Conservation (phyloP, 2,888 invertebrate species). For the Lasioglossum lativentre region DNA sequence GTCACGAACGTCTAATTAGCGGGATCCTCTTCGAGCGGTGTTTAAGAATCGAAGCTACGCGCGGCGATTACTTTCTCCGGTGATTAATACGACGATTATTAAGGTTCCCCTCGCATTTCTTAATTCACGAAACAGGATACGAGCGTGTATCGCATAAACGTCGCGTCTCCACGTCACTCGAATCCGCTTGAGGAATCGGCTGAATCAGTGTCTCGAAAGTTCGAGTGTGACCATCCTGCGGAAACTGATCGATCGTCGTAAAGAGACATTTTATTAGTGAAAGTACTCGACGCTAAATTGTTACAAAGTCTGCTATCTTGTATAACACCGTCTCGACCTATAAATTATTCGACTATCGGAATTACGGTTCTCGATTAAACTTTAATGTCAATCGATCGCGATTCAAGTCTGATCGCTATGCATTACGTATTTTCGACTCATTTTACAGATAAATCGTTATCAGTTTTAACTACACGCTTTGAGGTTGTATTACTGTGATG, state of each 20-base stretch:
- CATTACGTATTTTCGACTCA: too few species aligned
- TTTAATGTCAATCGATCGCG: not conserved
- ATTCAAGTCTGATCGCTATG: not conserved
- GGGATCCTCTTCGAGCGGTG: not conserved
- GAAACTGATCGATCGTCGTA: not conserved
- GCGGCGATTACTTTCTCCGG: not conserved
- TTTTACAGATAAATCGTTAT: not conserved
- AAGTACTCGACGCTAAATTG: not conserved
- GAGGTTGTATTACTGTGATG: not conserved
- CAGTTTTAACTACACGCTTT: not conserved
- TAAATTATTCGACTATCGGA: not conserved
- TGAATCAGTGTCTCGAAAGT: not conserved
- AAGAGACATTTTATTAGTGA: not conserved
- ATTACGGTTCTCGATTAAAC: not conserved
- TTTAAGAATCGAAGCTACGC: not conserved
- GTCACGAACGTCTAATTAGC: conserved; percentile 18
- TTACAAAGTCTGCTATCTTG: not conserved
- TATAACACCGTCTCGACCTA: not conserved
- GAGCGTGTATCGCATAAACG: not conserved
- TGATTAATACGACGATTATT: not conserved
- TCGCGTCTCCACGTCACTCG: not conserved
- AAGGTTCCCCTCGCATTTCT: not conserved
- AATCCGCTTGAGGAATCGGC: not conserved
- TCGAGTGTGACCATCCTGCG: not conserved
- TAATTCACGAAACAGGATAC: not conserved